Evolutionary conservation across 92 coral and sea anemone species (phyloP), one percentile per base, ranked within the genome.

Genomic region (Phenganax stokvisi): DNA sequence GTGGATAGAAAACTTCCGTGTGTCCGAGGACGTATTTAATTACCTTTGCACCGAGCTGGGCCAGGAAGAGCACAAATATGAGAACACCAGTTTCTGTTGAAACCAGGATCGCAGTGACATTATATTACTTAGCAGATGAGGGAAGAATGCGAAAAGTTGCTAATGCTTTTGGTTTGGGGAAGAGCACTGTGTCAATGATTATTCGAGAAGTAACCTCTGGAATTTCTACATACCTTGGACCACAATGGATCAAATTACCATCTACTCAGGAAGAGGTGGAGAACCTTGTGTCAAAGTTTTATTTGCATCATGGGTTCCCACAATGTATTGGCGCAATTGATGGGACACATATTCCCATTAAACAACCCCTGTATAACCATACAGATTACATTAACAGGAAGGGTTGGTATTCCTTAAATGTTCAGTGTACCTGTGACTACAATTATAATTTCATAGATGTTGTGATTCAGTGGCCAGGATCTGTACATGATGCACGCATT

Each of bases 181-280:
- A 62, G 0, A 62, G 25, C 68, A 74, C 83, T 17, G 87, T 87
- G 11, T 88, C 91, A n/a, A 59, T 30, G 20, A 85, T 56, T 47
- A 55, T 85, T 56, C 69, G 79, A 6, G 54, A 44, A 57, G 88
- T 85, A 52, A 70, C 81, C 51, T 67, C 16, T 27, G 75, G 29
- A 9, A 67, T 88, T 11, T 67, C 88, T 25, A 81, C 52, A 8
- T 59, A 74, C 51, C 68, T 62, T 15, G 68, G 9, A 8, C 27
- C 27, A 15, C 4, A 17, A 62, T 62, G 25, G 16, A 28, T 62
- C 27, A 62, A 62, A 62, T 9, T 15, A 2, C 68, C 68, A 15
- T 62, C 29, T 3, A 62, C 68, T 15, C 27, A 62, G 25, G 68
- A 62, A 62, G 68, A 62, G 9, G 68, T 62, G 3, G 25, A 62